These are phyloP conservation scores for Drosophila ironensis DNA, from an alignment of 1,140 invertebrate species.

Conservation along the genomic window DNA sequence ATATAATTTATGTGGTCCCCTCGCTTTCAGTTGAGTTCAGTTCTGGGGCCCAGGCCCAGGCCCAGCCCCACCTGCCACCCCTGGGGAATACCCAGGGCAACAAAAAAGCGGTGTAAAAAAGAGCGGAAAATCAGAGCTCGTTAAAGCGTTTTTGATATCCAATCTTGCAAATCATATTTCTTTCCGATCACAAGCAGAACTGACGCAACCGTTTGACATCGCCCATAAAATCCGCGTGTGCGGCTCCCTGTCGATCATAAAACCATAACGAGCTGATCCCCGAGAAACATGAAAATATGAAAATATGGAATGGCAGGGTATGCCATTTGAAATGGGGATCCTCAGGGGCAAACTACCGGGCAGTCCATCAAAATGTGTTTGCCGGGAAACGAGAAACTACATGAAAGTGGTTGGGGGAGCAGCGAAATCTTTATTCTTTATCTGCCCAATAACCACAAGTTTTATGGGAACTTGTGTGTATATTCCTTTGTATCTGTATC, in stretches of 20 bases:
- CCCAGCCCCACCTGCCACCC: slow-evolving; percentile 27
- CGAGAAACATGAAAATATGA: not conserved
- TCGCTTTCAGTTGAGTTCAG: too few relatives aligned
- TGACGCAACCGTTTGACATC: slow-evolving; percentile 69
- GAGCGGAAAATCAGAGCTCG: slow-evolving; percentile 18
- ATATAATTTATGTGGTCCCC: slow-evolving; percentile 58
- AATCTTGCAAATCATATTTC: slow-evolving; percentile 75
- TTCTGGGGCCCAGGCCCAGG: too few relatives aligned
- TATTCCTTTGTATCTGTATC: slow-evolving; percentile 9
- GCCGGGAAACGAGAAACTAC: slow-evolving; percentile 35
- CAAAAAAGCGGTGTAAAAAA: not conserved
- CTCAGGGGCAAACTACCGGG: slow-evolving; percentile 7
- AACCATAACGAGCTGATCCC: slow-evolving; percentile 19
- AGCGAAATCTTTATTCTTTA: slow-evolving; percentile 2
- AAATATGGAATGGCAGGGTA: not conserved
- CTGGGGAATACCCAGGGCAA: slow-evolving; percentile 51
- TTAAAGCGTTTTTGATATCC: slow-evolving; percentile 64
- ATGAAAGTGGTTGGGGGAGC: slow-evolving; percentile 17
- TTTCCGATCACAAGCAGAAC: slow-evolving; percentile 52
- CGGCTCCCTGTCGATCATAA: slow-evolving; percentile 38
- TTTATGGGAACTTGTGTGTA: slow-evolving; percentile 20
- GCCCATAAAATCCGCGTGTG: slow-evolving; percentile 52
- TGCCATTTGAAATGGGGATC: too few relatives aligned
- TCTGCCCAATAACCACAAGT: slow-evolving; percentile 29
- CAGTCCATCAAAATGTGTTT: slow-evolving; percentile 42